These are phyloP conservation scores for Typhlichthys subterraneus DNA, from an alignment of 2,797 vertebrate species.

Conservation along the genomic window DNA sequence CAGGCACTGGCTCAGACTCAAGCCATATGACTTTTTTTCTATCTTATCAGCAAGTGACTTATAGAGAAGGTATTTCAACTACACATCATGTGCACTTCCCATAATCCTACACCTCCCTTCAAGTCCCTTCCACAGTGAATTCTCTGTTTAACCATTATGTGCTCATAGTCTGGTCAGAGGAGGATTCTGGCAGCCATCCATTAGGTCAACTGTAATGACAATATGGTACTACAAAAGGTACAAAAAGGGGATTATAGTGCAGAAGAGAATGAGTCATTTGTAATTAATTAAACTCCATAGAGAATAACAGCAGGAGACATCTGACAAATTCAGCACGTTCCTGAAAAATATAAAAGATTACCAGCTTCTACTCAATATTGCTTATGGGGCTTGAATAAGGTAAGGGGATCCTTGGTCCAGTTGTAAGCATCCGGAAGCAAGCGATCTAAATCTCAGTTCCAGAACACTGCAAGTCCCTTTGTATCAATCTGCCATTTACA, in stretches of 20 bases:
- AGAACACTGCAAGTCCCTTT: neutral
- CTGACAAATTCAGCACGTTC: neutral
- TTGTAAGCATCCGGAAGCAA: too few species aligned
- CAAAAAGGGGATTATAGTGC: slow-evolving; percentile 57
- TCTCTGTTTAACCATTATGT: slow-evolving; percentile 17
- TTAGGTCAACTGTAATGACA: slow-evolving; percentile 62
- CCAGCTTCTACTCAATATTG: too few species aligned
- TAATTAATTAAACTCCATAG: slow-evolving; percentile 65
- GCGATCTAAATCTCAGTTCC: neutral
- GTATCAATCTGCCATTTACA: too few species aligned
- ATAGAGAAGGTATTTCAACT: neutral
- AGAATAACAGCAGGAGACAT: slow-evolving; percentile 57
- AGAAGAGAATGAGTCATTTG: slow-evolving; percentile 47
- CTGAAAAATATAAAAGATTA: too few species aligned
- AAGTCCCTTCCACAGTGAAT: neutral
- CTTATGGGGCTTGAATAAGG: too few species aligned
- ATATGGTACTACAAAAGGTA: slow-evolving; percentile 52
- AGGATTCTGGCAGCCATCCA: slow-evolving; percentile 59
- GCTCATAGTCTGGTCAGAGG: slow-evolving; percentile 21
- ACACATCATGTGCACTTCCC: slow-evolving; percentile 4
- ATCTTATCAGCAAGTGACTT: neutral
- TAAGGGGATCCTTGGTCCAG: too few species aligned
- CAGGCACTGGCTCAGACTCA: too few species aligned
- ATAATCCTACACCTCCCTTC: slow-evolving; percentile 13
- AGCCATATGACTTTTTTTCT: too few species aligned